Evolutionary conservation across 2,888 invertebrate genomes (phyloP).

Genomic region (Liopterus haemorrhoidalis): DNA sequence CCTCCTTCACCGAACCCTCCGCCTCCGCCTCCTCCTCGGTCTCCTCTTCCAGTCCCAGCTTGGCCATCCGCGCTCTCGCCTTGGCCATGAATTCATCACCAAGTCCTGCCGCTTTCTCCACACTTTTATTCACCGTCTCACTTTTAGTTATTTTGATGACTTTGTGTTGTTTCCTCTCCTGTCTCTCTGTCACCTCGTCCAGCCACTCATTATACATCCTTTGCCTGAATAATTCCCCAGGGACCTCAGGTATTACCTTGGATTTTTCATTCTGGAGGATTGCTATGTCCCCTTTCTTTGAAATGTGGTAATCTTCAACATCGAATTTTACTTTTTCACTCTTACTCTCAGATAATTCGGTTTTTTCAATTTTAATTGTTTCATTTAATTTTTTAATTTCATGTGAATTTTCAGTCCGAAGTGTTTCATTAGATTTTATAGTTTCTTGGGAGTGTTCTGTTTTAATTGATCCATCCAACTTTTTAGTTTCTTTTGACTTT

Average conservation of each 20-base stretch:
- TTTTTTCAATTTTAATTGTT: too few relatives aligned
- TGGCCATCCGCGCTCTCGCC: constrained; percentile 65
- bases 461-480: too few relatives aligned
- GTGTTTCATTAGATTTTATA: too few relatives aligned
- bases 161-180: constrained; percentile 72
- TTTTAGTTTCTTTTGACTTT: too few relatives aligned
- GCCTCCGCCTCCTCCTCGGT: constrained; percentile 60
- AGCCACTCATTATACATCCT: constrained; percentile 83
- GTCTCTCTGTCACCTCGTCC: constrained; percentile 68
- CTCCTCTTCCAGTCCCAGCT: constrained; percentile 61
- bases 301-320: constrained; percentile 45
- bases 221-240: constrained; percentile 66
- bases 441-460: too few relatives aligned
- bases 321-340: constrained; percentile 32
- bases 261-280: constrained; percentile 37
- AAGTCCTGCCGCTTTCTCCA: constrained; percentile 50
- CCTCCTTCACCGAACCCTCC: constrained; percentile 46
- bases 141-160: constrained; percentile 66
- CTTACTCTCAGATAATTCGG: too few relatives aligned
- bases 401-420: too few relatives aligned
- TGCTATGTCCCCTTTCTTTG: constrained; percentile 48
- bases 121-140: constrained; percentile 44
- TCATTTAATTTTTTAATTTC: too few relatives aligned
- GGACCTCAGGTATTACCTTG: constrained; percentile 39
- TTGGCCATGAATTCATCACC: constrained; percentile 73